Percentiles rank a stretch among this genome's conserved stretches.
phyloP scores from a whole-genome alignment of 2,797 vertebrate species.

The Pangasius djambal region DNA sequence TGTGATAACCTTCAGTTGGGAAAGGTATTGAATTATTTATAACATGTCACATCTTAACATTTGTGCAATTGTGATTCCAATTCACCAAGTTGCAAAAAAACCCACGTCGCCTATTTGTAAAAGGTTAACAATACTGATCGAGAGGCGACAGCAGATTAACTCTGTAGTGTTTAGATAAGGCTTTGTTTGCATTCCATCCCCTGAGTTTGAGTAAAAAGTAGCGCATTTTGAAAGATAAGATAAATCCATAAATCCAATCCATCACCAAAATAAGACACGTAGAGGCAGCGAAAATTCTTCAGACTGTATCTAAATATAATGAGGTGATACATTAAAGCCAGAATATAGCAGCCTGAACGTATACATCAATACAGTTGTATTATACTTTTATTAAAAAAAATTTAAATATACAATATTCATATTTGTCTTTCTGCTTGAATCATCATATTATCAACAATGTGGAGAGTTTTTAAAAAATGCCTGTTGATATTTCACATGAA shows the following conservation, averaged over 20 bases:
- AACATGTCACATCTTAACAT: constrained; percentile 6
- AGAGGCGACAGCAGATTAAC: neutral
- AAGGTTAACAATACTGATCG: constrained; percentile 4
- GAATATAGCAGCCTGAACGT: neutral
- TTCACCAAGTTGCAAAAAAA: neutral
- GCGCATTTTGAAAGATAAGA: neutral
- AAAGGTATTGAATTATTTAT: constrained; percentile 34
- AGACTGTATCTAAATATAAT: neutral
- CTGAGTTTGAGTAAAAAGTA: neutral
- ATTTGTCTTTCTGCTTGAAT: neutral
- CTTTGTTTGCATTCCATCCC: neutral
- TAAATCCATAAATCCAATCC: neutral
- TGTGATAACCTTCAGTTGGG: constrained; percentile 34
- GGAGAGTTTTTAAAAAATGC: neutral
- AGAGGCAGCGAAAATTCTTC: neutral
- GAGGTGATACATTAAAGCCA: neutral
- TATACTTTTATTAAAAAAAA: neutral
- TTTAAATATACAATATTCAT: neutral
- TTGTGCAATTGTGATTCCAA: neutral
- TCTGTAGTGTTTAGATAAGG: neutral
- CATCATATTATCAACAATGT: neutral
- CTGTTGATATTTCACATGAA: neutral
- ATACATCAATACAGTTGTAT: neutral
- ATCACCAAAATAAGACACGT: neutral
- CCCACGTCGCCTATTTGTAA: too few relatives aligned